phyloP scores from a whole-genome alignment of 2,113 vertebrate species.

The Cacatua alba region DNA sequence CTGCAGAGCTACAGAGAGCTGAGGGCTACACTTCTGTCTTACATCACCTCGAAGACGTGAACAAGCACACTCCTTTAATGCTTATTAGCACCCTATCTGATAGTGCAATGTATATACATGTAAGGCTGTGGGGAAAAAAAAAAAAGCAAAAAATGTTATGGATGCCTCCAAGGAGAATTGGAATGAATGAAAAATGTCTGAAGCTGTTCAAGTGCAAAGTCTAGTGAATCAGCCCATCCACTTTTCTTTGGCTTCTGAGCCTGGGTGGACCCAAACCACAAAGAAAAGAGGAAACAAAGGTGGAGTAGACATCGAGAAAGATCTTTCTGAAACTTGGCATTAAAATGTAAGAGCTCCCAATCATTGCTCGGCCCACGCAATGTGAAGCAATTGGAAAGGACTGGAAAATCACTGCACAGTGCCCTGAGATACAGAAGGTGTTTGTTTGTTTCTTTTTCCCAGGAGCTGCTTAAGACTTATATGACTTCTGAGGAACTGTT shows the following conservation, averaged over 20 bases:
- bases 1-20: background rate
- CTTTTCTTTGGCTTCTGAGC: slow-evolving; percentile 37
- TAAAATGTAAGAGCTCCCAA: slow-evolving; percentile 7
- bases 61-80: slow-evolving; percentile 11
- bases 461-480: background rate
- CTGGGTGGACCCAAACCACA: slow-evolving; percentile 53
- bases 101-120: background rate
- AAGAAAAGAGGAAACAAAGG: slow-evolving; percentile 58
- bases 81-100: background rate
- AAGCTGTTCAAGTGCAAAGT: background rate
- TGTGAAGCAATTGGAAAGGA: slow-evolving; percentile 37
- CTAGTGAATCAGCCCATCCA: slow-evolving; percentile 36
- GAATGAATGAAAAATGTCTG: slow-evolving; percentile 53
- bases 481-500: background rate
- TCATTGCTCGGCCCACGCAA: slow-evolving; percentile 21
- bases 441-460: background rate
- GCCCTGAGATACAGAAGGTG: background rate
- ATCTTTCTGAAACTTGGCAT: slow-evolving; percentile 51
- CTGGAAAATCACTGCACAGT: slow-evolving; percentile 21
- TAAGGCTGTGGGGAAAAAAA: background rate
- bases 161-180: slow-evolving; percentile 20
- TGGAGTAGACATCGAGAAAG: slow-evolving; percentile 30
- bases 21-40: background rate
- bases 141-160: slow-evolving; percentile 3
- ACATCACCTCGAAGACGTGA: background rate